Evolutionary conservation across 2,888 invertebrate genomes (phyloP).

Genomic region (Carterocephalus palaemon): DNA sequence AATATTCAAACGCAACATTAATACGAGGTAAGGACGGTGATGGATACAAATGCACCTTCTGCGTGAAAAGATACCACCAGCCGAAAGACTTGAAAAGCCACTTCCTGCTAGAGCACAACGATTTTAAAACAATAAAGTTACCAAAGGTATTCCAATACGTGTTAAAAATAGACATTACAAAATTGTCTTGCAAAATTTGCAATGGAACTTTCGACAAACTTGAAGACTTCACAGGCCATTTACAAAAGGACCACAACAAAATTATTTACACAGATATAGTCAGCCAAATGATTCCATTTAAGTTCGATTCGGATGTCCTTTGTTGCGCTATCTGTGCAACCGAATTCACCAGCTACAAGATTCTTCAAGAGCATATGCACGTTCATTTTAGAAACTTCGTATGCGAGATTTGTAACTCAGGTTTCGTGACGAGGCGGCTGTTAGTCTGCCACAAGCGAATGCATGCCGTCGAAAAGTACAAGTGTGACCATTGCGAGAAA

Average conservation of each 20-base stretch:
- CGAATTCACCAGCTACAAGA: constrained; percentile 37
- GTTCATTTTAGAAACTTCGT: constrained; percentile 39
- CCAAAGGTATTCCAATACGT: constrained; percentile 33
- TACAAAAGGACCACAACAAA: constrained; percentile 32
- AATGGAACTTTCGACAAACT: constrained; percentile 18
- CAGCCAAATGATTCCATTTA: constrained; percentile 40
- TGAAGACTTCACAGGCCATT: constrained; percentile 30
- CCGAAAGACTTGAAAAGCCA: constrained; percentile 41
- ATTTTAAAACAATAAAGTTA: constrained; percentile 29
- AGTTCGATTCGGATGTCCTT: constrained; percentile 35
- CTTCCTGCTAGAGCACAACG: constrained; percentile 36
- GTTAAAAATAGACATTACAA: constrained; percentile 43
- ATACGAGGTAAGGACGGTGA: constrained; percentile 35
- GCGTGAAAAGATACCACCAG: constrained; percentile 34
- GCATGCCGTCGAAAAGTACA: constrained; percentile 45
- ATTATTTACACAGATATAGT: constrained; percentile 29
- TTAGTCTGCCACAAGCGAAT: constrained; percentile 34
- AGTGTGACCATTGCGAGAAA: constrained; percentile 62
- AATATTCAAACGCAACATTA: constrained; percentile 39
- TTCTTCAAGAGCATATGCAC: constrained; percentile 43
- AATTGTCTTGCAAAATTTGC: constrained; percentile 42
- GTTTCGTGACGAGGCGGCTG: constrained; percentile 36
- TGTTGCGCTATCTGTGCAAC: constrained; percentile 33
- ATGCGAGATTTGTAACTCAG: constrained; percentile 40
- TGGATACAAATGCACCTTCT: constrained; percentile 41